Evolutionary conservation across 1,140 invertebrate species (phyloP).

Genomic region (Drosophila aff.): DNA sequence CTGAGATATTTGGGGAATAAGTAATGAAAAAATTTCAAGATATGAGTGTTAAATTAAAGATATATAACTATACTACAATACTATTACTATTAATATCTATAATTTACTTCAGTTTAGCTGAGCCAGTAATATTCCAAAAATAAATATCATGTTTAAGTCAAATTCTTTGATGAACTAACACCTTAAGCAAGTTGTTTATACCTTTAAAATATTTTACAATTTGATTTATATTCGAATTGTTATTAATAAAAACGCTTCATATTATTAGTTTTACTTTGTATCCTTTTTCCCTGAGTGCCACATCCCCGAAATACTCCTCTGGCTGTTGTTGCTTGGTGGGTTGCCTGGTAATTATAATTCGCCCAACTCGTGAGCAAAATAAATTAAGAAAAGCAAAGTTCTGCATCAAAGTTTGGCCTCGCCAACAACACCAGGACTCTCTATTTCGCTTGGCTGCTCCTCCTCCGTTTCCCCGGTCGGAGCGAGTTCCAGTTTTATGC

Average conservation of each 20-base stretch:
- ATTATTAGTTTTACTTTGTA: neutral
- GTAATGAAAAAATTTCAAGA: neutral
- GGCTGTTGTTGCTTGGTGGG: conserved; percentile 32
- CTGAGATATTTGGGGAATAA: neutral
- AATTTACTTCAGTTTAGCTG: neutral
- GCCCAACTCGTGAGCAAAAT: conserved; percentile 76
- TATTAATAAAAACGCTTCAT: neutral
- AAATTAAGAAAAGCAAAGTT: conserved; percentile 83
- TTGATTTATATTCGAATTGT: too few species aligned
- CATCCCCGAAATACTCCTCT: conserved; percentile 4
- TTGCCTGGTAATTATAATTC: conserved; percentile 72
- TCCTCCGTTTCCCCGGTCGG: neutral
- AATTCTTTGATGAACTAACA: neutral
- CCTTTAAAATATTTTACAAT: neutral
- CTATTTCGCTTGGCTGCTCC: neutral
- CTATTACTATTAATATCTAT: too few species aligned
- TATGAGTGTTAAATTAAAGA: neutral
- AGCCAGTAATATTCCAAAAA: neutral
- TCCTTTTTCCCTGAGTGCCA: neutral
- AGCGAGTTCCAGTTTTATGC: conserved; percentile 41
- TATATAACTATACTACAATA: too few species aligned
- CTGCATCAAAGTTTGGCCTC: conserved; percentile 42
- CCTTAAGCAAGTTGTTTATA: neutral
- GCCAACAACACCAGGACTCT: conserved; percentile 17
- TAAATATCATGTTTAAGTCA: neutral